A percentile compares a stretch with the other conserved stretches of the same genome.
phyloP scores from a whole-genome alignment of 2,113 vertebrate species.

The Centropus bengalensis region DNA sequence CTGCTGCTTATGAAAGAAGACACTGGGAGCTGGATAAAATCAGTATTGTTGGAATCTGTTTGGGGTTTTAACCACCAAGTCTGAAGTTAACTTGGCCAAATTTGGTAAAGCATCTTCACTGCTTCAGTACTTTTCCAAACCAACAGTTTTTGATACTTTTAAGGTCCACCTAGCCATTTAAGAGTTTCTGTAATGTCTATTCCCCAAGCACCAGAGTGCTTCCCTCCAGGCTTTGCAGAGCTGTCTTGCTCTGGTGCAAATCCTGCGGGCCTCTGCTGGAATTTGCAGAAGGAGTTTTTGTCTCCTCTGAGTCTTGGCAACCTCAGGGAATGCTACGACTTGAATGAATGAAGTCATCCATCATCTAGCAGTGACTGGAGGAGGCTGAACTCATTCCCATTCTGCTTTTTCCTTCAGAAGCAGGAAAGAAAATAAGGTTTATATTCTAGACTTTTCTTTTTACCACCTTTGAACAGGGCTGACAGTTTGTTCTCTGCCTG shows the following conservation, averaged over 20 bases:
- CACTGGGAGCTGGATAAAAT: neutral
- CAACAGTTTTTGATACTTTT: neutral
- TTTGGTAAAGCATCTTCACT: neutral
- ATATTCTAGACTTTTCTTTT: neutral
- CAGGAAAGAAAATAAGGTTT: neutral
- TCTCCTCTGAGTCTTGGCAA: neutral
- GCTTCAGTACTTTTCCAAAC: neutral
- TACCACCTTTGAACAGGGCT: neutral
- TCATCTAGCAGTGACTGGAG: neutral
- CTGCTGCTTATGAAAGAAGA: neutral
- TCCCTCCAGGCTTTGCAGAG: neutral
- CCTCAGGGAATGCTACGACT: neutral
- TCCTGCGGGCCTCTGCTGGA: neutral
- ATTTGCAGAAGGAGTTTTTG: neutral
- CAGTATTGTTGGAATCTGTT: neutral
- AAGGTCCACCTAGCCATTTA: neutral
- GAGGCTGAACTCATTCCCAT: neutral
- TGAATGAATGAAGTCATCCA: constrained; percentile 27
- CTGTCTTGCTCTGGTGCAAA: neutral
- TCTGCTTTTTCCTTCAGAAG: constrained; percentile 13
- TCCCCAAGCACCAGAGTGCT: neutral
- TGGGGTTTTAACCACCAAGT: neutral
- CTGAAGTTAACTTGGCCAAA: neutral
- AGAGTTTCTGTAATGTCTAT: neutral
- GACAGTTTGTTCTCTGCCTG: neutral